Evolutionary conservation across 30 jellyfish, hydroid and myxozoan species (phyloP).

Genomic region (Hydra vulgaris): DNA sequence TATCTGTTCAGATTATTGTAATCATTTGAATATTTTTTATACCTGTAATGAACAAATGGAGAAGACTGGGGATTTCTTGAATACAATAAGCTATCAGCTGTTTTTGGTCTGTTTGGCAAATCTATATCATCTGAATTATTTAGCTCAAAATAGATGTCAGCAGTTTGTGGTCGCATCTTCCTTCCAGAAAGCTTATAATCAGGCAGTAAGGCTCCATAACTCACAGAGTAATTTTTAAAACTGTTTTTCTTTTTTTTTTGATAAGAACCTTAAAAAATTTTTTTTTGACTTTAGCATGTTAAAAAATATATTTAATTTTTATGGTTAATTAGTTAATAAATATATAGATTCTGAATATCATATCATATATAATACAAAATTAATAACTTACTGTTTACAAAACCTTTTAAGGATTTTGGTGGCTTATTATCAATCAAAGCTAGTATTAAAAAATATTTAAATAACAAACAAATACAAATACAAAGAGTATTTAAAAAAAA

Average conservation of each 20-base stretch:
- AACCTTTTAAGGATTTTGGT: slow-evolving; percentile 13
- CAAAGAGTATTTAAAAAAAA: background rate
- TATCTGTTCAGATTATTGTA: background rate
- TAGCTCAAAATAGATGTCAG: background rate
- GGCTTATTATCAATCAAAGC: slow-evolving; percentile 23
- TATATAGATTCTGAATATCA: too few species aligned
- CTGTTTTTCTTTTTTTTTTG: background rate
- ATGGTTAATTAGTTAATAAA: too few species aligned
- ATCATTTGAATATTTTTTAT: background rate
- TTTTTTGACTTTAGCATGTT: too few species aligned
- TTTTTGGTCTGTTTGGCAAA: background rate
- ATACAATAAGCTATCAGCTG: background rate
- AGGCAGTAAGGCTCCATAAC: background rate
- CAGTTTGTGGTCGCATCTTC: background rate
- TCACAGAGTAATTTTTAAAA: background rate
- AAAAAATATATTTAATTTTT: too few species aligned
- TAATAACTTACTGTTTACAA: background rate
- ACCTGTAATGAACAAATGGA: background rate
- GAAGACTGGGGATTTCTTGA: background rate
- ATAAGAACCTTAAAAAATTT: background rate
- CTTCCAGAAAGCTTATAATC: background rate
- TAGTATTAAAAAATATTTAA: background rate
- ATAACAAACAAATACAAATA: too few species aligned
- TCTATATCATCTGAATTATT: background rate
- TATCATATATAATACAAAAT: background rate